Base-by-base conservation (phyloP, 2,888 invertebrate genomes). In the Epinotia demarniana region DNA sequence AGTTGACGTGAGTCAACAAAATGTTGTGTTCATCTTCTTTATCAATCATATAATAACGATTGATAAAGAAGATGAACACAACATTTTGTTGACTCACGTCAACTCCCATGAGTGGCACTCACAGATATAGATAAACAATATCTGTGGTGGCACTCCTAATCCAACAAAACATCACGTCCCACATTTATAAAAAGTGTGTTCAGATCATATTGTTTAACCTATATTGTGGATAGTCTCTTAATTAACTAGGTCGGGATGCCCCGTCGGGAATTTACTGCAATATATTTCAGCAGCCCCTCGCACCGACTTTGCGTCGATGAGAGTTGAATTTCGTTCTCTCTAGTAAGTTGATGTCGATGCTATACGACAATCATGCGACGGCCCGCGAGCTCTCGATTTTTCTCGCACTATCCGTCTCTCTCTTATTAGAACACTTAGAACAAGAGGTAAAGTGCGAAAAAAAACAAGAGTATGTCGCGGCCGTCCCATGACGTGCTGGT, bases 161-260 rank as follows among this genome's bases (percentile, higher is more conserved):
- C 58, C 23, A 19, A 13, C 27, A 12, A 8, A 55, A n/a, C 39
- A 68, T 16, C 57, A 58, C 43, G 57, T 43, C 19, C 57, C 13
- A 39, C 43, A 68, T 39, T 53, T n/a, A 43, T 53, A 53, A 16
- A 18, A 33, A 57, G 39, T 16, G 9, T 5, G 16, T n/a, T 53
- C n/a, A 18, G 27, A 4, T 68, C 68, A 58, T 58, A 58, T 68
- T 58, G 58, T 43, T 58, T 68, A 68, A 57, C 67, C 57, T 16
- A 43, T 43, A 55, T 68, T 68, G 68, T 68, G 57, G 58, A 68
- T 68, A 57, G 16, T 43, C 72, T 16, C 12, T 19, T 72, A 72
- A 72, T 72, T 72, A 43, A 63, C 55, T 72, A 63, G 62, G 63
- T 63, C 71, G 62, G 63, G 55, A 58, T 68, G 68, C 58, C 58